Evolutionary conservation across 2,888 invertebrate genomes (phyloP).

Genomic region (Lasioglossum zephyrum): DNA sequence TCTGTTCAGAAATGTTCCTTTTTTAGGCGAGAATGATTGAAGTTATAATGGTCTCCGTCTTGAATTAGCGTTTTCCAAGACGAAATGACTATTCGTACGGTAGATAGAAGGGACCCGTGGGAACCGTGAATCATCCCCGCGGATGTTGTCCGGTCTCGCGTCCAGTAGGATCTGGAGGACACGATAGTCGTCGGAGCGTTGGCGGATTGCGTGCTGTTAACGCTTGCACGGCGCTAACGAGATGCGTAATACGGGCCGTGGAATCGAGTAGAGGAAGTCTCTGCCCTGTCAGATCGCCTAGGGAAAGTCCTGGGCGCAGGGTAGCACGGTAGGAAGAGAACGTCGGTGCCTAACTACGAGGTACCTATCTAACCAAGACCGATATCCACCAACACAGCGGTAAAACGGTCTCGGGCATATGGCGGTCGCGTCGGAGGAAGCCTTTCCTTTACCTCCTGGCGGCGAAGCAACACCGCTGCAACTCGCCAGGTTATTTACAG

Average conservation of each 20-base stretch:
- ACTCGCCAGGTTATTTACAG: slow-evolving; percentile 81
- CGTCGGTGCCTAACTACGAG: slow-evolving; percentile 46
- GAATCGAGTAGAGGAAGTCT: slow-evolving; percentile 35
- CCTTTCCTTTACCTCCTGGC: slow-evolving; percentile 63
- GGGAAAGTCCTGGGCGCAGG: slow-evolving; percentile 47
- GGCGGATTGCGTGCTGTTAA: slow-evolving; percentile 55
- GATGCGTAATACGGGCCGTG: slow-evolving; percentile 60
- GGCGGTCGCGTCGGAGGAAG: slow-evolving; percentile 41
- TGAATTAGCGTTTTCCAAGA: too few species aligned
- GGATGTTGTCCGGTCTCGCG: not conserved
- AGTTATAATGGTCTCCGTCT: too few species aligned
- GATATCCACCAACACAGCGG: slow-evolving; percentile 42
- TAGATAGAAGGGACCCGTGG: slow-evolving; percentile 18
- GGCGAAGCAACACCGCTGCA: slow-evolving; percentile 69
- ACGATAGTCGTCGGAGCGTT: slow-evolving; percentile 10
- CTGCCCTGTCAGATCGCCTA: not conserved
- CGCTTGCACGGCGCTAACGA: slow-evolving; percentile 54
- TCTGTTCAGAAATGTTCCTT: too few species aligned
- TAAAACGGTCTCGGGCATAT: not conserved
- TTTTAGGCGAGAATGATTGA: too few species aligned
- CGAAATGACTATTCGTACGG: not conserved
- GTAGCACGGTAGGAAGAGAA: slow-evolving; percentile 61
- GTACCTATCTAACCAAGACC: slow-evolving; percentile 48
- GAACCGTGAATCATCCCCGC: slow-evolving; percentile 43
- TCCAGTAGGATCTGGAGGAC: slow-evolving; percentile 10